These are phyloP conservation scores for Troides oblongomaculatus DNA, from an alignment of 2,888 invertebrate species.

Conservation along the genomic window DNA sequence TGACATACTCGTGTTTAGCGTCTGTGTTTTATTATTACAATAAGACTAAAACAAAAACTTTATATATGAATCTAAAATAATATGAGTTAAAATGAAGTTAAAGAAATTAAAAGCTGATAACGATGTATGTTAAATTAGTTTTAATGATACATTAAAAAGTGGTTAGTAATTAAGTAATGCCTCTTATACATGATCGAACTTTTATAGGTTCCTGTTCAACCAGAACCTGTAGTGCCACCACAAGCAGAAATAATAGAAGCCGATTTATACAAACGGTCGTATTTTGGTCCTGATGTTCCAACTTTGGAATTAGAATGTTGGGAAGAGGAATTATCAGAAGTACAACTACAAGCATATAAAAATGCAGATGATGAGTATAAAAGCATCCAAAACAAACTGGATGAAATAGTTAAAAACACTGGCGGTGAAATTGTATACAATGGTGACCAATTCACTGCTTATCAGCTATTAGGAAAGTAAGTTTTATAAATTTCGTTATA, in stretches of 20 bases:
- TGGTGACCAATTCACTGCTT: slow-evolving; percentile 83
- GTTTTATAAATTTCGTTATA: slow-evolving; percentile 37
- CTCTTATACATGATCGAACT: slow-evolving; percentile 27
- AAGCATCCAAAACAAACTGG: slow-evolving; percentile 81
- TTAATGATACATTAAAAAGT: slow-evolving; percentile 3
- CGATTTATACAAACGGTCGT: slow-evolving; percentile 69
- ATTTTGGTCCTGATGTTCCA: slow-evolving; percentile 76
- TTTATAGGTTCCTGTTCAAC: slow-evolving; percentile 31
- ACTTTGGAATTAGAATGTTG: slow-evolving; percentile 85
- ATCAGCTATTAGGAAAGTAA: slow-evolving; percentile 81
- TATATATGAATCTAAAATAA: background rate
- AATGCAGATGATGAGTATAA: slow-evolving; percentile 84
- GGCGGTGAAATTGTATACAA: slow-evolving; percentile 83
- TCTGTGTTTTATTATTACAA: background rate
- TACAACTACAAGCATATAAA: slow-evolving; percentile 82
- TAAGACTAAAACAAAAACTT: background rate
- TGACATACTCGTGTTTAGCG: background rate
- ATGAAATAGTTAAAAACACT: slow-evolving; percentile 78
- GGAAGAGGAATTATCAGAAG: slow-evolving; percentile 85
- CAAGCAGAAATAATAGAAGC: slow-evolving; percentile 75
- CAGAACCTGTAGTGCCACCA: slow-evolving; percentile 48
- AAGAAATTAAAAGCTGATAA: slow-evolving; percentile 61
- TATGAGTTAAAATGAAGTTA: slow-evolving; percentile 52
- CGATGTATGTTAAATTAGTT: slow-evolving; percentile 45
- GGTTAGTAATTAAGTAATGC: slow-evolving; percentile 16